These are phyloP conservation scores for Strongylocentrotus purpuratus DNA, from an alignment of 35 echinoderm and acorn worm species.

Conservation along the genomic window DNA sequence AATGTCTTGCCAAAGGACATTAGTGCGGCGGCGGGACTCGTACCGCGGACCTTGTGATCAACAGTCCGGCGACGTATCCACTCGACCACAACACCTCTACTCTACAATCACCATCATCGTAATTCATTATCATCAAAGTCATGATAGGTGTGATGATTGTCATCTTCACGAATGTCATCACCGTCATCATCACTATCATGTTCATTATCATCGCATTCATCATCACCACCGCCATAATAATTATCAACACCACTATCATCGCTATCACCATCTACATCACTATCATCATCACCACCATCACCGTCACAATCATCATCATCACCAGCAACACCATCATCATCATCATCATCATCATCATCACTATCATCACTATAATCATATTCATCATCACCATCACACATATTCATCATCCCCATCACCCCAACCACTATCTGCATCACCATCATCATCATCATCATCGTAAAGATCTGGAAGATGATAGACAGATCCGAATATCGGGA, in stretches of 20 bases:
- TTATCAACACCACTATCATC: slow-evolving; percentile 61
- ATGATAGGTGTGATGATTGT: slow-evolving; percentile 4
- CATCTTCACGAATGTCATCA: slow-evolving; percentile 40
- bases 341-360: slow-evolving; percentile 36
- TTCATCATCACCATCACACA: not conserved
- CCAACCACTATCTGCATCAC: not conserved
- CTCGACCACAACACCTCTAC: no score
- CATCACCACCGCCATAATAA: slow-evolving; percentile 57
- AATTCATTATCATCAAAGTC: slow-evolving; percentile 32
- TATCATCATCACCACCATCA: slow-evolving; percentile 24
- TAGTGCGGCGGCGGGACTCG: no score
- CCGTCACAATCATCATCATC: slow-evolving; percentile 23
- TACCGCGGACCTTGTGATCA: no score
- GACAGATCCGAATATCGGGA: no score
- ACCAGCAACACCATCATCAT: not conserved
- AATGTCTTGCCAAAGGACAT: no score
- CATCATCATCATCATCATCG: slow-evolving; percentile 21
- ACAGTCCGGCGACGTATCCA: no score
- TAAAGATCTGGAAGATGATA: no score
- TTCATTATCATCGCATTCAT: slow-evolving; percentile 59
- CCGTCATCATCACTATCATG: slow-evolving; percentile 56
- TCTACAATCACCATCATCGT: slow-evolving; percentile 25
- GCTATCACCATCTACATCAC: slow-evolving; percentile 48
- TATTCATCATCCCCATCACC: not conserved
- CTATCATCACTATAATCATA: slow-evolving; percentile 22